Evolutionary conservation across 2,797 vertebrate species (phyloP).

Genomic region (Rhincodon typus): DNA sequence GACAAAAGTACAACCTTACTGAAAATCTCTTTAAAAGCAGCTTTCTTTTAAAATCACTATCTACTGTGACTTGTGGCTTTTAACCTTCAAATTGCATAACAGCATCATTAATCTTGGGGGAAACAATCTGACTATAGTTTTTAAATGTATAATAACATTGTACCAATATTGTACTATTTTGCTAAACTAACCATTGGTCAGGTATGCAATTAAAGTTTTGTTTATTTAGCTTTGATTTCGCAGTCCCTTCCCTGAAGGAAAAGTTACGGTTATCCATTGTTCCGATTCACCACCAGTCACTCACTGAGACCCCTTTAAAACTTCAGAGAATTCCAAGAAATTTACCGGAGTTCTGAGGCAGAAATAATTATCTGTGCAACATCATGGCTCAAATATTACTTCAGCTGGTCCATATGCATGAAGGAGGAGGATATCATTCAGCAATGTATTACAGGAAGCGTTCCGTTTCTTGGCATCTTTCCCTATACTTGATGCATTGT

Average conservation of each 20-base stretch:
- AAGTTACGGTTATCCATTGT: neutral
- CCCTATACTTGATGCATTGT: neutral
- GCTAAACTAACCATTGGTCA: neutral
- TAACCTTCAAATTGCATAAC: neutral
- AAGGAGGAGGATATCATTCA: neutral
- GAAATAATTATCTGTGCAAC: neutral
- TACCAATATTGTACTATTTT: neutral
- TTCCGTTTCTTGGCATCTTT: neutral
- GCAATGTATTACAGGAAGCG: neutral
- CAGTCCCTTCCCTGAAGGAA: neutral
- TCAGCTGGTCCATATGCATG: neutral
- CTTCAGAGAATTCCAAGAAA: neutral
- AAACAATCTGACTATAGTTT: neutral
- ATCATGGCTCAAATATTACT: neutral
- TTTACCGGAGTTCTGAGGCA: neutral
- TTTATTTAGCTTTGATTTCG: neutral
- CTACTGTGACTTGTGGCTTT: neutral
- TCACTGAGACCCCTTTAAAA: neutral
- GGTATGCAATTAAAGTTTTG: neutral
- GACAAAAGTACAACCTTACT: neutral
- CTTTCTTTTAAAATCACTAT: neutral
- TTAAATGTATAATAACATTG: neutral
- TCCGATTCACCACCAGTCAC: neutral
- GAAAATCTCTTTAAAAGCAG: neutral
- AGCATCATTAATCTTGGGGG: neutral